Conservation (phyloP, 2,888 invertebrate genomes). For the Acrobasis consociella region DNA sequence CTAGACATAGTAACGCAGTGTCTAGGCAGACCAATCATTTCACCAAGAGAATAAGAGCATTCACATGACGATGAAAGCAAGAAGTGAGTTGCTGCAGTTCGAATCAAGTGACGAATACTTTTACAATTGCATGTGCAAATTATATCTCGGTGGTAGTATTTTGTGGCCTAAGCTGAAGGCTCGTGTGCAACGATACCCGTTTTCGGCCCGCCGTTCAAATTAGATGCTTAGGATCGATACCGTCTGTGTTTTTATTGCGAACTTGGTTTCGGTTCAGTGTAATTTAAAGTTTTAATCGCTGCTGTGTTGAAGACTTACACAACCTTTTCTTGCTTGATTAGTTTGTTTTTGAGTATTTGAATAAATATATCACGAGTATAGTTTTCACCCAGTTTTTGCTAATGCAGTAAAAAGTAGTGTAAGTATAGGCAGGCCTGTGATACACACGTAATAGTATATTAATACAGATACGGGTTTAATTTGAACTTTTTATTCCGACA, state of each 20-base stretch:
- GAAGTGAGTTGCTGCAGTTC: too few species aligned
- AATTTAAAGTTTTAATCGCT: conserved; percentile 52
- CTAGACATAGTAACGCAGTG: too few species aligned
- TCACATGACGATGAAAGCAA: too few species aligned
- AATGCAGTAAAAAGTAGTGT: too few species aligned
- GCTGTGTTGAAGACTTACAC: conserved; percentile 31
- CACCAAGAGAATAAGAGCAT: too few species aligned
- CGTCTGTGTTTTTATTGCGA: conserved; percentile 49
- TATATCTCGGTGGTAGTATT: neutral
- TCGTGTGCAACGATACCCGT: conserved; percentile 39
- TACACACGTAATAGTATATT: too few species aligned
- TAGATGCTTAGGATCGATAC: conserved; percentile 50
- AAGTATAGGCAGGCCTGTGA: too few species aligned
- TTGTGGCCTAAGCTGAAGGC: neutral
- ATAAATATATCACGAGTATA: neutral
- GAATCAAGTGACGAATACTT: neutral
- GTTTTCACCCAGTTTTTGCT: too few species aligned
- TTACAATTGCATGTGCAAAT: neutral
- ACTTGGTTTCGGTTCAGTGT: conserved; percentile 35
- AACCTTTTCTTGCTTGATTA: conserved; percentile 41
- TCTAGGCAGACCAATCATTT: too few species aligned
- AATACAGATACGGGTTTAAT: too few species aligned
- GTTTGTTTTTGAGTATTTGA: neutral
- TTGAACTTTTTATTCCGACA: too few species aligned
- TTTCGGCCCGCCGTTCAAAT: conserved; percentile 59